These are phyloP conservation scores for Cosmia pyralina DNA, from an alignment of 2,888 invertebrate genomes.

Conservation along the genomic window DNA sequence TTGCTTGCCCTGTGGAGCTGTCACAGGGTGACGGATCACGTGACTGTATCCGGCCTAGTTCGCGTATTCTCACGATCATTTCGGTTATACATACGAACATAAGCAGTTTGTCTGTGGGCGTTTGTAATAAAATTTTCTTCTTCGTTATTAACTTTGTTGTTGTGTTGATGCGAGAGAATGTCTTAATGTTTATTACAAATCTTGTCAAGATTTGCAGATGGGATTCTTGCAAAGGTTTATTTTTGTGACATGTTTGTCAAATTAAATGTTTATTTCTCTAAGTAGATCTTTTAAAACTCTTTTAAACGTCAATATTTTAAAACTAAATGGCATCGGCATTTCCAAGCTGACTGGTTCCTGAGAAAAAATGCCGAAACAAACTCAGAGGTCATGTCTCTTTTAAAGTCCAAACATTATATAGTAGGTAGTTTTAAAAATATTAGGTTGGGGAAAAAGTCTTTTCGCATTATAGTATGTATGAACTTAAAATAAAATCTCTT, in stretches of 20 bases:
- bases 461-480: too few relatives aligned
- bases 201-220: slow-evolving; percentile 32
- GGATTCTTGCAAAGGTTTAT: neutral
- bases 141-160: slow-evolving; percentile 58
- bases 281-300: too few relatives aligned
- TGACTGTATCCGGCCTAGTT: slow-evolving; percentile 65
- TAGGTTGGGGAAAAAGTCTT: too few relatives aligned
- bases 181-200: slow-evolving; percentile 56
- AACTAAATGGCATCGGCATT: too few relatives aligned
- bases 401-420: too few relatives aligned
- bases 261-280: too few relatives aligned
- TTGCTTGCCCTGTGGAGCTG: slow-evolving; percentile 74
- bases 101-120: slow-evolving; percentile 31
- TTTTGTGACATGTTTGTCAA: slow-evolving; percentile 4
- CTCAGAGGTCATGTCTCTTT: too few relatives aligned
- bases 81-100: slow-evolving; percentile 28
- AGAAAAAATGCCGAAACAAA: too few relatives aligned
- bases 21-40: slow-evolving; percentile 75
- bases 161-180: slow-evolving; percentile 39
- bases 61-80: slow-evolving; percentile 55
- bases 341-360: too few relatives aligned
- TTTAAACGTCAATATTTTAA: too few relatives aligned
- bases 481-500: too few relatives aligned
- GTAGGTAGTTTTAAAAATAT: too few relatives aligned
- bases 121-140: slow-evolving; percentile 55